Percentiles rank a stretch among this genome's conserved stretches.
phyloP scores from a whole-genome alignment of 2,888 invertebrate species.

The Drosophila vallismaia region DNA sequence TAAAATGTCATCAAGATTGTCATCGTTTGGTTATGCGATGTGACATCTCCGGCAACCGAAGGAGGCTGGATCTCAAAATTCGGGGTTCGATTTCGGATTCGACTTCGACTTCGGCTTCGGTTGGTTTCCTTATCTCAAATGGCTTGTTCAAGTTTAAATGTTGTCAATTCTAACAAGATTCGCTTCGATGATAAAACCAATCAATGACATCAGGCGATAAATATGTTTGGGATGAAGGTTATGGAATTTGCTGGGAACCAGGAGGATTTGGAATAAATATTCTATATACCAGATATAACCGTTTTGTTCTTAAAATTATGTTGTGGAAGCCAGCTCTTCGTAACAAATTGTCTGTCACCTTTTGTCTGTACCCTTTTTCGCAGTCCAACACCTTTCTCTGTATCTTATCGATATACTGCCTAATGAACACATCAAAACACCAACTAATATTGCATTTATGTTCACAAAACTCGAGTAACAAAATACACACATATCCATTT shows the following conservation, averaged over 20 bases:
- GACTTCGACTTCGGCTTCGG: slow-evolving; percentile 17
- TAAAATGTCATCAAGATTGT: slow-evolving; percentile 83
- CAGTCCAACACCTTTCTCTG: slow-evolving; percentile 32
- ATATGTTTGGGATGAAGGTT: slow-evolving; percentile 32
- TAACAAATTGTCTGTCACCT: background rate
- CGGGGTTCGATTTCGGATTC: background rate
- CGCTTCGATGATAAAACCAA: slow-evolving; percentile 67
- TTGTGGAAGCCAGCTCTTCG: background rate
- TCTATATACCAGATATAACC: background rate
- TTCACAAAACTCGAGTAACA: slow-evolving; percentile 27
- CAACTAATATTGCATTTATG: slow-evolving; percentile 71
- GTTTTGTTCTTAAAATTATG: too few species aligned
- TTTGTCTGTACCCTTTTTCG: slow-evolving; percentile 1
- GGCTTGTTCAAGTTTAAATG: slow-evolving; percentile 72
- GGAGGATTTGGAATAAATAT: background rate
- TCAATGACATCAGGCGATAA: slow-evolving; percentile 53
- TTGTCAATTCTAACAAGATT: slow-evolving; percentile 82
- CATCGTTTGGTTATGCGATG: slow-evolving; percentile 69
- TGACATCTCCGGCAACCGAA: slow-evolving; percentile 67
- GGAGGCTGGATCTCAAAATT: slow-evolving; percentile 16
- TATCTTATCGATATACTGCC: slow-evolving; percentile 49
- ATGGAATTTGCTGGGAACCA: slow-evolving; percentile 1
- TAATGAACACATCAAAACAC: slow-evolving; percentile 76
- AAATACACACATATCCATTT: slow-evolving; percentile 34
- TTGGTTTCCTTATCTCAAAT: slow-evolving; percentile 34